Conservation (phyloP, 2,888 invertebrate genomes). For the Cetonia aurata region DNA sequence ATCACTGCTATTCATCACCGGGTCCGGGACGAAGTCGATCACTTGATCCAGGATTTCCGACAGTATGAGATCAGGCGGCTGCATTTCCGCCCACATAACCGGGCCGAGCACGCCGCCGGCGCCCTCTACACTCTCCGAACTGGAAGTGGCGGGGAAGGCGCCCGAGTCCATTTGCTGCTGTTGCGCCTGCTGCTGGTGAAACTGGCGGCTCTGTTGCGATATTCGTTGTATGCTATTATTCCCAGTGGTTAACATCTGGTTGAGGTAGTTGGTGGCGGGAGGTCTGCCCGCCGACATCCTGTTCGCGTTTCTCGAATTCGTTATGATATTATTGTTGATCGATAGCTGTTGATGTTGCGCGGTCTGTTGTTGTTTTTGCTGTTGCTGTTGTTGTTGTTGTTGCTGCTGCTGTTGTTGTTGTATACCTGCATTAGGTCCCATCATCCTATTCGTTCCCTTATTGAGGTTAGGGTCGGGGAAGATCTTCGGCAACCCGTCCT, state of each 20-base stretch:
- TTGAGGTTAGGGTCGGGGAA: conserved; percentile 56
- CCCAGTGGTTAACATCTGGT: conserved; percentile 62
- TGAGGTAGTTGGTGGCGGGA: conserved; percentile 63
- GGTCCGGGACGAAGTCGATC: conserved; percentile 83
- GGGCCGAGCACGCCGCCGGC: conserved; percentile 36
- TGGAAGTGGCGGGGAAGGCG: conserved; percentile 57
- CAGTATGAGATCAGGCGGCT: conserved; percentile 76
- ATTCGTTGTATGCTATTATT: conserved; percentile 60
- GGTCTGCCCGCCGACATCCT: conserved; percentile 20
- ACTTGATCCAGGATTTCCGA: conserved; percentile 89
- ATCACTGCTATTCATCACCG: conserved; percentile 63
- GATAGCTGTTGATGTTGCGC: neutral
- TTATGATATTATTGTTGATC: conserved; percentile 22
- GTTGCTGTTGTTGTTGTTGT: conserved; percentile 50
- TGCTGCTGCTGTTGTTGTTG: conserved; percentile 46
- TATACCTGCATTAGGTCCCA: conserved; percentile 45
- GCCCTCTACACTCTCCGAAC: conserved; percentile 51
- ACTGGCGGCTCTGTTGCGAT: conserved; percentile 52
- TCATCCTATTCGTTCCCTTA: conserved; percentile 56
- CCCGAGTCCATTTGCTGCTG: conserved; percentile 45
- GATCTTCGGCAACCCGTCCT: conserved; percentile 74
- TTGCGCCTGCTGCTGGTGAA: conserved; percentile 41
- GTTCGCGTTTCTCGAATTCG: conserved; percentile 23
- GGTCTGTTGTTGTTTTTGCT: conserved; percentile 37
- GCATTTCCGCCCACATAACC: conserved; percentile 64